Base-by-base conservation (phyloP, 2,888 invertebrate genomes). In the Syrista parreyssii region DNA sequence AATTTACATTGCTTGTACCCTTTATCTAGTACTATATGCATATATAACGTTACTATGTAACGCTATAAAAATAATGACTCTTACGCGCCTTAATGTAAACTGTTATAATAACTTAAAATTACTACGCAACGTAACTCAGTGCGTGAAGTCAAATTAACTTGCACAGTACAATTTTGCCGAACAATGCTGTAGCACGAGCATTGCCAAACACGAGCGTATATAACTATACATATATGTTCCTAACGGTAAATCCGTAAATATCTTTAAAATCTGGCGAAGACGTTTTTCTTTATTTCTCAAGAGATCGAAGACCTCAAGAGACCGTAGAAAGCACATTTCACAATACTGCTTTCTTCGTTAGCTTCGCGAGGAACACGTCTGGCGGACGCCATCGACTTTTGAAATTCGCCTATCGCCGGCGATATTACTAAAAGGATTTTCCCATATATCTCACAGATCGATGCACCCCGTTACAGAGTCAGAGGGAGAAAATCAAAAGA, bases 401-500 rank as follows among this genome's bases (percentile, higher is more conserved):
- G 71, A 12, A 71, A 31, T 11, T 31, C 32, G 12, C 31, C 12
- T 12, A 31, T 15, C 71, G 31, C 9, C 2, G 71, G 71, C 71
- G 31, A 71, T 71, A 71, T 71, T 71, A 71, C 71, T 30, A 71
- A 71, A 71, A 71, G 71, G 71, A 31, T 71, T 71, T 71, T 11
- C 12, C 71, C 71, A 71, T 71, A 71, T 69, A 71, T 71, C 32
- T 31, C 31, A 71, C 1, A 9, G 23, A 23, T 55, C 23, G 55
- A 23, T 55, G 23, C 55, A 55, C 23, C 9, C 23, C 9, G 23
- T 15, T 55, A 55, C 9, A 15, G 15, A 55, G 55, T 55, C 55
- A 55, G 23, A 6, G 55, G 1, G 55, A 23, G 55, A 40, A 40
- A 40, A 55, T 55, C 55, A 55, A 55, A 55, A 23, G 55, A 23